Base-by-base conservation (phyloP, 2,888 invertebrate genomes). In the Catocala sponsa region DNA sequence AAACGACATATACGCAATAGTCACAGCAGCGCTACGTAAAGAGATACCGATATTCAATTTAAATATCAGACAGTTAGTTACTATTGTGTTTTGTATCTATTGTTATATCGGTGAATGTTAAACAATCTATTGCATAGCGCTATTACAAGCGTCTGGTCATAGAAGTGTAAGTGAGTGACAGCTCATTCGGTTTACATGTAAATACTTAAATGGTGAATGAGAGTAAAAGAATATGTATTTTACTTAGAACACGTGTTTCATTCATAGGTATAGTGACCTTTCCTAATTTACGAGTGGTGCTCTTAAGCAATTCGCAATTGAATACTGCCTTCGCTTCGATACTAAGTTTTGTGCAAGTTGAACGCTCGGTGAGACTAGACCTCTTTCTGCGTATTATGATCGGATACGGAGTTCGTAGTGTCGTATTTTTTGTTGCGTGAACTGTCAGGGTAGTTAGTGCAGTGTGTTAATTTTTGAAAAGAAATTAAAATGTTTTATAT, bases 311-410 rank as follows among this genome's bases (percentile, higher is more conserved):
- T 83, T 81, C 74, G 79, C 78, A 84, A 83, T 81, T 76, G 75
- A 83, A 76, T 80, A 80, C 79, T 82, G 79, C 81, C 81, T 84
- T 81, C 82, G 72, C 58, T 77, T 73, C 64, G 71, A 80, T 86
- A 84, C 84, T 80, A 83, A 76, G 76, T 71, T 76, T 85, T 88
- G 88, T 89, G 71, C 79, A 77, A 76, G 72, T 79, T 77, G 66
- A 73, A 78, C 87, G 79, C 76, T 85, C 83, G 85, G 66, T 72
- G 77, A 74, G 81, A 68, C 73, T 80, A 82, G 83, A 84, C 80
- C 82, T 81, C 78, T 76, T 68, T 69, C 43, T 49, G 59, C 53
- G 42, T 61, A 60, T 48, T 60, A 64, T 64, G 53, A 54, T 57
- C 61, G 42, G 57, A 51, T 60, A 47, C 57, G 57, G 50, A 54